phyloP scores from a whole-genome alignment of 1,140 invertebrate species.

The Lutraria rhynchaena region DNA sequence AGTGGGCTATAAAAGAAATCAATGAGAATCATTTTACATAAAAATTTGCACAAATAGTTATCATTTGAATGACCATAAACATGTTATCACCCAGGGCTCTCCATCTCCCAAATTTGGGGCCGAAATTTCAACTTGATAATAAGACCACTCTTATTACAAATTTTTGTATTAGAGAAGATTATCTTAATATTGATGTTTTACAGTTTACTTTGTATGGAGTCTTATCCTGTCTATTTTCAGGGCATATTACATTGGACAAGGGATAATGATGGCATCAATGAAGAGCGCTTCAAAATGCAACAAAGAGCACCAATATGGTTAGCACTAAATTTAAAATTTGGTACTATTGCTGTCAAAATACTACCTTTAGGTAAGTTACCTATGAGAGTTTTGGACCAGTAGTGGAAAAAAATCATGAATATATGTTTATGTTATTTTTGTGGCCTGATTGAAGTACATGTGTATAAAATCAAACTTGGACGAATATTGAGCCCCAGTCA shows the following conservation, averaged over 20 bases:
- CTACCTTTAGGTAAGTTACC: not conserved
- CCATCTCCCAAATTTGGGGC: no score
- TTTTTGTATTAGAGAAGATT: not conserved
- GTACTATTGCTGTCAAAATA: not conserved
- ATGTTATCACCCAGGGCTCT: no score
- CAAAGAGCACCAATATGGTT: slow-evolving; percentile 5
- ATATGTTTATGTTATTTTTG: not conserved
- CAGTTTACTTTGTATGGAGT: not conserved
- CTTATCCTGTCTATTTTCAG: not conserved
- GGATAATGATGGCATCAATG: not conserved
- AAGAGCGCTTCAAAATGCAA: not conserved
- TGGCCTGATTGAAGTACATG: not conserved
- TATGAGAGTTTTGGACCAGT: no score
- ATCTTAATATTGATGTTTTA: not conserved
- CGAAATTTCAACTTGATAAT: no score
- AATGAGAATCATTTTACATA: no score
- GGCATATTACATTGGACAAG: not conserved
- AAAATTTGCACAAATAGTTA: no score
- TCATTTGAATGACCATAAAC: no score
- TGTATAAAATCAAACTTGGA: not conserved
- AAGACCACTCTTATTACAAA: not conserved
- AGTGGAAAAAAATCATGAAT: not conserved
- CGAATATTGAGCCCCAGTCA: not conserved
- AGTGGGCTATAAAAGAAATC: no score
- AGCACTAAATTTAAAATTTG: slow-evolving; percentile 16